Evolutionary conservation across 1,140 invertebrate genomes (phyloP), one percentile per base, ranked within the genome.

Genomic region (Ditylenchus dipsaci): DNA sequence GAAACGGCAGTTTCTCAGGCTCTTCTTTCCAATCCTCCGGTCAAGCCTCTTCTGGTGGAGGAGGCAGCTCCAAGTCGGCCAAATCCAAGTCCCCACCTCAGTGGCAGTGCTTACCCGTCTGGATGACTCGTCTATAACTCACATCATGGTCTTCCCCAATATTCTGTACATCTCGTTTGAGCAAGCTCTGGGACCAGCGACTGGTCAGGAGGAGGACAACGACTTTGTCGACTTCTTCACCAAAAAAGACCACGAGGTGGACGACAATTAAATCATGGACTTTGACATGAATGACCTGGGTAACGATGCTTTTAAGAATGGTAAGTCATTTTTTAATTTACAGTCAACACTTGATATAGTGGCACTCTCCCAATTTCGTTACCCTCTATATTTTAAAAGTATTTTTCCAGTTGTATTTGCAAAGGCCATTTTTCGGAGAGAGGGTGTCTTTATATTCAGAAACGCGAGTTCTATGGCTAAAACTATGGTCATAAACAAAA

Each of bases 91-190:
- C n/a, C n/a, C 42, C 65, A 33, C 64, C 33, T 13, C 68, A 68
- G 42, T 67, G 38, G 21, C 38, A 43, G n/a, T 59, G 33, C 33
- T n/a, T 11, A 17, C 17, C 19, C 90, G 94, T 92, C 58, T 91
- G 49, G 49, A 91, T 7, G 89, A 93, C 76, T 93, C 97, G 86
- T 91, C 91, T 60, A 92, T 91, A 81, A 98, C 95, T 59, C 95
- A 99, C 84, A 97, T 99, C 74, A 88, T 98, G 68, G 95, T 97
- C 68, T 98, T 98, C 86, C n/a, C 95, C 58, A 98, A 93, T 9
- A 64, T 63, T 45, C 65, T 80, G 0, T 61, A 69, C 23, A 74
- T 80, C 43, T 68, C 67, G 13, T 68, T 76, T 38, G 74, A 66
- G 56, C 62, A 53, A 8, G 53, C 58, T 9, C 30, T 65, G 23